Evolutionary conservation across 1,140 invertebrate species (phyloP), one percentile per base, ranked within the genome.

Genomic region (Bombus huntii): DNA sequence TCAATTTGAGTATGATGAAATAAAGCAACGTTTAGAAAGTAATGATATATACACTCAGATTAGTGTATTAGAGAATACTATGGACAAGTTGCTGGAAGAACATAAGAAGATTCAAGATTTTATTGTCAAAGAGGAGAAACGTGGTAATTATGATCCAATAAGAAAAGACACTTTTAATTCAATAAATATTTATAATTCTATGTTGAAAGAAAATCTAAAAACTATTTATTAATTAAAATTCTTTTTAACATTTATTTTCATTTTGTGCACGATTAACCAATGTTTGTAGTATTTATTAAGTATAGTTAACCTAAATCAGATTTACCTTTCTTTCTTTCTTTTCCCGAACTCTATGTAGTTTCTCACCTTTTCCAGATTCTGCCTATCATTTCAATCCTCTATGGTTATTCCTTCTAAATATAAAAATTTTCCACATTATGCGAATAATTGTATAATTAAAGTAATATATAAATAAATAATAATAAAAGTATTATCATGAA

Each of bases 401-500:
- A 5, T 47, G 44, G 5, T 47, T 47, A 47, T 47, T 5, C 1
- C 5, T 47, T 47, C 12, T 1, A 47, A 47, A 22, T 53, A 53
- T 53, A 53, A 53, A 53, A 22, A 53, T 53, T 53, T 22, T 53
- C 18, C 18, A 22, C 6, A 22, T 53, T 53, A 53, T 53, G 18
- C 18, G 18, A 53, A 53, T 22, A 53, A 53, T 62, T n/a, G 59
- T 62, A 62, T n/a, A 62, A 62, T 13, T 62, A n/a, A 62, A 13
- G 28, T 62, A 62, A 62, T 53, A 53, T 28, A n/a, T 13, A 88
- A 96, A 96, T 0, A 96, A 86, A 85, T 96, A 94, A 22, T 77
- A 97, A 95, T 39, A 97, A 94, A 6, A 91, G 83, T 1, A 95
- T 94, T 86, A 95, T 96, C 95, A 97, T 96, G 22, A 96, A 96